Evolutionary conservation across 2,113 vertebrate genomes (phyloP).

Genomic region (Panurus biarmicus): DNA sequence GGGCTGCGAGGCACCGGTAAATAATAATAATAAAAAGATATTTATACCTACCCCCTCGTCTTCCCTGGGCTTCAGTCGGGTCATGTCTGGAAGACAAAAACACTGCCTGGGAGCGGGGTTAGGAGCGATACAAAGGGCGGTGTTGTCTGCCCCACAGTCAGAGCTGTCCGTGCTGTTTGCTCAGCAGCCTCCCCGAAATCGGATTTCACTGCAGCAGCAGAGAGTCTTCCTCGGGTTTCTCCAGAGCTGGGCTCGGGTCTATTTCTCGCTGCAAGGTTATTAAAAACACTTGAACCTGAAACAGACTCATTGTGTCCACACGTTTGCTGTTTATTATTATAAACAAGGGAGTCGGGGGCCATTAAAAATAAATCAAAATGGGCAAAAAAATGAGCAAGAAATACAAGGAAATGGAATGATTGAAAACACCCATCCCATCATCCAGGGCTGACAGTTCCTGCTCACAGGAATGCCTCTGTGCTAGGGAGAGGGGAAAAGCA

Average conservation of each 20-base stretch:
- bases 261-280: slow-evolving; percentile 28
- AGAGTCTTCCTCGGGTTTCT: slow-evolving; percentile 39
- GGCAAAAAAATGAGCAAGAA: slow-evolving; percentile 23
- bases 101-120: neutral
- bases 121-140: neutral
- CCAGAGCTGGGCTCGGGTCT: neutral
- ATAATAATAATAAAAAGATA: neutral
- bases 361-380: slow-evolving; percentile 45
- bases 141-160: neutral
- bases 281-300: slow-evolving; percentile 58
- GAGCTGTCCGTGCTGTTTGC: slow-evolving; percentile 6
- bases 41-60: neutral
- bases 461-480: neutral
- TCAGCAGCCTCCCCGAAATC: slow-evolving; percentile 9
- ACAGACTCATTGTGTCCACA: slow-evolving; percentile 42
- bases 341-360: slow-evolving; percentile 44
- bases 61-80: neutral
- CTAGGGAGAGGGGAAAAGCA: neutral
- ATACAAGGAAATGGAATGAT: slow-evolving; percentile 7
- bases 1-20: neutral
- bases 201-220: slow-evolving; percentile 26
- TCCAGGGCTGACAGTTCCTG: neutral
- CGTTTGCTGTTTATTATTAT: slow-evolving; percentile 50
- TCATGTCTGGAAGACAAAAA: slow-evolving; percentile 13
- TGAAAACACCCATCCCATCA: slow-evolving; percentile 33